phyloP scores from a whole-genome alignment of 30 jellyfish, hydroid and myxozoan genomes.

The Aurelia coerulea region DNA sequence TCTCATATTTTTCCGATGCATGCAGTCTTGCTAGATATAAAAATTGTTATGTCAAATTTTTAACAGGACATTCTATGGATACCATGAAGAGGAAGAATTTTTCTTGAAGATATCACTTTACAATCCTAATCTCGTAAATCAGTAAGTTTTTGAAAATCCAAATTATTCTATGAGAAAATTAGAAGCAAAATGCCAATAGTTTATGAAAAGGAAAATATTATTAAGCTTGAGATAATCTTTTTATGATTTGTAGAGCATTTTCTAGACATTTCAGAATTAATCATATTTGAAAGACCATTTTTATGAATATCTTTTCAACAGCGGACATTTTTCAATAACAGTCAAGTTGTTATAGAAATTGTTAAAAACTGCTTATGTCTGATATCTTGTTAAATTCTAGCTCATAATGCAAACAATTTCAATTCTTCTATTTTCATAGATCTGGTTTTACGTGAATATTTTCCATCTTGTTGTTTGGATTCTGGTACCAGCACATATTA shows the following conservation, averaged over 20 bases:
- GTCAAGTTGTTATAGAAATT: too few species aligned
- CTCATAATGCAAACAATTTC: too few species aligned
- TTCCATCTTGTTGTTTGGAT: too few species aligned
- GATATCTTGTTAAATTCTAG: too few species aligned
- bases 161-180: background rate
- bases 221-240: background rate
- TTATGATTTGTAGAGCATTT: background rate
- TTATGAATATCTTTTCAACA: background rate
- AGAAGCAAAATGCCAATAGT: too few species aligned
- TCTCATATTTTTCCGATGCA: too few species aligned
- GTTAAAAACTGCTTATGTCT: too few species aligned
- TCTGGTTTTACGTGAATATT: too few species aligned
- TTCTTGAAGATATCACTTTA: constrained; percentile 69
- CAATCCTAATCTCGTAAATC: constrained; percentile 76
- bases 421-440: too few species aligned
- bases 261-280: constrained; percentile 11
- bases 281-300: background rate
- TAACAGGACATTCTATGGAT: constrained; percentile 92
- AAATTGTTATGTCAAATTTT: background rate
- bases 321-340: background rate
- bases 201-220: too few species aligned
- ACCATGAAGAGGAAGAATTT: constrained; percentile 67
- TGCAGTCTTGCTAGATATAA: too few species aligned
- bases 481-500: too few species aligned
- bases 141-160: constrained; percentile 54